These are phyloP conservation scores for Platypus cylindrus DNA, from an alignment of 2,888 invertebrate species.

Conservation along the genomic window DNA sequence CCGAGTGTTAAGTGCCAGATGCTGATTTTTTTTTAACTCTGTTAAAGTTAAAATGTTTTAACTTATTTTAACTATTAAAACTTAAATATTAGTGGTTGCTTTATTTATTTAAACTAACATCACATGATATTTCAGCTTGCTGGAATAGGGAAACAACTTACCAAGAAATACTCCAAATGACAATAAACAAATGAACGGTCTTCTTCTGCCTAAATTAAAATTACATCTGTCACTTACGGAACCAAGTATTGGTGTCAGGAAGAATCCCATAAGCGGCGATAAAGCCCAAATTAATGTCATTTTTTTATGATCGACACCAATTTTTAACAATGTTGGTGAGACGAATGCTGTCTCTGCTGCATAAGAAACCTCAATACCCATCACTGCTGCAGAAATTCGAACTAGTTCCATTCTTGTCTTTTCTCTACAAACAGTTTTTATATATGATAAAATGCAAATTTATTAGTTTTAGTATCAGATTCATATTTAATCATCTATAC, in stretches of 20 bases:
- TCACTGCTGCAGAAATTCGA: conserved; percentile 84
- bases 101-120: too few relatives aligned
- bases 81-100: too few relatives aligned
- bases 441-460: too few relatives aligned
- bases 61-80: too few relatives aligned
- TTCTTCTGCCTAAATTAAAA: conserved; percentile 64
- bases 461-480: too few relatives aligned
- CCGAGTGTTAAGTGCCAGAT: too few relatives aligned
- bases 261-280: conserved; percentile 88
- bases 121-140: neutral
- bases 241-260: conserved; percentile 83
- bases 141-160: conserved; percentile 31
- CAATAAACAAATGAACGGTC: conserved; percentile 83
- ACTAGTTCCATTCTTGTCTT: conserved; percentile 73
- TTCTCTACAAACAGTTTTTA: conserved; percentile 49
- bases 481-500: too few relatives aligned
- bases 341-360: conserved; percentile 97
- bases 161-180: conserved; percentile 83
- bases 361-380: conserved; percentile 96
- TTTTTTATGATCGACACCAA: conserved; percentile 82
- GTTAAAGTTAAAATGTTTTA: too few relatives aligned
- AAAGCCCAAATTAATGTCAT: conserved; percentile 95
- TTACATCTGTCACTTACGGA: conserved; percentile 85
- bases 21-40: too few relatives aligned
- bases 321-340: conserved; percentile 83